phyloP scores from a whole-genome alignment of 2,113 vertebrate genomes.

The Corythaixoides concolor region DNA sequence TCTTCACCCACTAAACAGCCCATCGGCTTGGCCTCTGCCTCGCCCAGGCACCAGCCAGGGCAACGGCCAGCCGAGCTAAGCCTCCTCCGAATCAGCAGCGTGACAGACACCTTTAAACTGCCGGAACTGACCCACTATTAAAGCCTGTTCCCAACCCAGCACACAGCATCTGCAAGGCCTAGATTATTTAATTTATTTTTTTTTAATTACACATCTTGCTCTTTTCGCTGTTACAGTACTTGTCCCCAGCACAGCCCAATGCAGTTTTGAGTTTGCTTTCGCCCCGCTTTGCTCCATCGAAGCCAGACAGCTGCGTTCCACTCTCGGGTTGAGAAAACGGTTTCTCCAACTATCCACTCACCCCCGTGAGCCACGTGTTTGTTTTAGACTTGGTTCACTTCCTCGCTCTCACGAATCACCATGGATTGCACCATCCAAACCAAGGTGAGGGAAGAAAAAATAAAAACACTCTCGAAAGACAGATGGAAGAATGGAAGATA shows the following conservation, averaged over 20 bases:
- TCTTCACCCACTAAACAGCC: neutral
- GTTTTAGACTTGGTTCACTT: neutral
- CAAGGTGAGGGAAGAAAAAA: neutral
- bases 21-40: neutral
- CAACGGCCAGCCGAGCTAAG: neutral
- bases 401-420: neutral
- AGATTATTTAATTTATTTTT: neutral
- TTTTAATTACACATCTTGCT: neutral
- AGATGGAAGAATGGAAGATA: neutral
- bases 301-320: neutral
- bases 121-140: neutral
- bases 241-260: neutral
- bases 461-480: neutral
- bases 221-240: neutral
- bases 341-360: neutral
- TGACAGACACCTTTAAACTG: neutral
- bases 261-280: neutral
- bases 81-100: neutral
- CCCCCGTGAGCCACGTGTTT: neutral
- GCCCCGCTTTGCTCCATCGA: neutral
- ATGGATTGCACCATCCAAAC: constrained; percentile 37
- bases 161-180: neutral
- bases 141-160: neutral
- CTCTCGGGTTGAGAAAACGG: neutral
- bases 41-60: neutral